phyloP scores from a whole-genome alignment of 2,113 vertebrate species.

The Aspidoscelis tigris region DNA sequence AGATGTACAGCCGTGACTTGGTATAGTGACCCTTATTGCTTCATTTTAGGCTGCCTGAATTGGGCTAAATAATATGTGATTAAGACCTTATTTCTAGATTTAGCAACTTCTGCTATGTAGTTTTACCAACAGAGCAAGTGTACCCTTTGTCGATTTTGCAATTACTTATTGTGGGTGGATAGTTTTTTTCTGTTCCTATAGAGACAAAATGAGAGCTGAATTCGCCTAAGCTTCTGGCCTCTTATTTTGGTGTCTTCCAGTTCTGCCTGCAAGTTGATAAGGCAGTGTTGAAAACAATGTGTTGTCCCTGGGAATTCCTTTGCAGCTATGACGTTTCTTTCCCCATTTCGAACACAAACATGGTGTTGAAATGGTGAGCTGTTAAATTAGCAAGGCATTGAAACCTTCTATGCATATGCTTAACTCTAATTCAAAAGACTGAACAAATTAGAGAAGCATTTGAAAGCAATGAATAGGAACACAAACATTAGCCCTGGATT shows the following conservation, averaged over 20 bases:
- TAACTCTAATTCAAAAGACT: slow-evolving; percentile 58
- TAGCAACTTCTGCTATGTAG: slow-evolving; percentile 44
- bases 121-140: slow-evolving; percentile 37
- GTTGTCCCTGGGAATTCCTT: slow-evolving; percentile 42
- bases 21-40: slow-evolving; percentile 73
- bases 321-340: slow-evolving; percentile 14
- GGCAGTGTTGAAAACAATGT: slow-evolving; percentile 27
- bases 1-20: slow-evolving; percentile 71
- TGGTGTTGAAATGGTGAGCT: slow-evolving; percentile 14
- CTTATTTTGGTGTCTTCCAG: slow-evolving; percentile 55
- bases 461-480: slow-evolving; percentile 33
- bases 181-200: slow-evolving; percentile 36
- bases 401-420: not conserved
- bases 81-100: slow-evolving; percentile 19
- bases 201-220: slow-evolving; percentile 57
- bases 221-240: slow-evolving; percentile 59
- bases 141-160: slow-evolving; percentile 10
- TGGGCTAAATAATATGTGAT: slow-evolving; percentile 21
- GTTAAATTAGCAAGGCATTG: not conserved
- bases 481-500: slow-evolving; percentile 38
- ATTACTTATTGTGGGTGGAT: slow-evolving; percentile 31
- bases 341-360: slow-evolving; percentile 47
- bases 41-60: slow-evolving; percentile 57
- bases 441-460: slow-evolving; percentile 47
- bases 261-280: slow-evolving; percentile 34